Conservation (phyloP, 2,888 invertebrate species). For the Sicus ferrugineus region DNA sequence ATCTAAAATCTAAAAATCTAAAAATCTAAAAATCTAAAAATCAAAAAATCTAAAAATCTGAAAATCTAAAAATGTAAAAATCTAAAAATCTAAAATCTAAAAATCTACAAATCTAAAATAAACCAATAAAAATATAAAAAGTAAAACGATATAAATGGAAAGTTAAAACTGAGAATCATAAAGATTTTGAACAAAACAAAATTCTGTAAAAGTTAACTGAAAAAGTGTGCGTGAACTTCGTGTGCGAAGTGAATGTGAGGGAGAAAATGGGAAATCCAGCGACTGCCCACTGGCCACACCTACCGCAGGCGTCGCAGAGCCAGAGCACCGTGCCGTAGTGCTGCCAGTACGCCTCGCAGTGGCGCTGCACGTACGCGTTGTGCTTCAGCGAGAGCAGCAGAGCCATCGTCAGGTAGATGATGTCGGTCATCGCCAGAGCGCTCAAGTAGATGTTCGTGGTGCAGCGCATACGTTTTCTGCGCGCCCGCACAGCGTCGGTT, state of each 20-base stretch:
- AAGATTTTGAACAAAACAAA: no score
- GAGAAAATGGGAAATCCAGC: neutral
- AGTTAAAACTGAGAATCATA: no score
- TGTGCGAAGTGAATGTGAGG: neutral
- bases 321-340: conserved; percentile 70
- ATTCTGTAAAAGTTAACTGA: conserved; percentile 26
- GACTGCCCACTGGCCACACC: conserved; percentile 58
- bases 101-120: no score
- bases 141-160: no score
- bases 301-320: conserved; percentile 74
- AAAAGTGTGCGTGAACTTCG: neutral
- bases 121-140: no score
- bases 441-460: conserved; percentile 80
- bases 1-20: no score
- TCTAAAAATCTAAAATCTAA: no score
- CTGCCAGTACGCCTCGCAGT: conserved; percentile 69
- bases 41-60: no score
- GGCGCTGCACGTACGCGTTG: conserved; percentile 67
- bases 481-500: neutral
- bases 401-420: conserved; percentile 73
- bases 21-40: no score
- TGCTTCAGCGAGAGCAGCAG: conserved; percentile 72
- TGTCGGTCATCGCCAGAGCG: conserved; percentile 76
- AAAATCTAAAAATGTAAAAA: no score
- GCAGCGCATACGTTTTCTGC: conserved; percentile 73